phyloP scores from a whole-genome alignment of 2,888 invertebrate species.

The Phyllotreta striolata region DNA sequence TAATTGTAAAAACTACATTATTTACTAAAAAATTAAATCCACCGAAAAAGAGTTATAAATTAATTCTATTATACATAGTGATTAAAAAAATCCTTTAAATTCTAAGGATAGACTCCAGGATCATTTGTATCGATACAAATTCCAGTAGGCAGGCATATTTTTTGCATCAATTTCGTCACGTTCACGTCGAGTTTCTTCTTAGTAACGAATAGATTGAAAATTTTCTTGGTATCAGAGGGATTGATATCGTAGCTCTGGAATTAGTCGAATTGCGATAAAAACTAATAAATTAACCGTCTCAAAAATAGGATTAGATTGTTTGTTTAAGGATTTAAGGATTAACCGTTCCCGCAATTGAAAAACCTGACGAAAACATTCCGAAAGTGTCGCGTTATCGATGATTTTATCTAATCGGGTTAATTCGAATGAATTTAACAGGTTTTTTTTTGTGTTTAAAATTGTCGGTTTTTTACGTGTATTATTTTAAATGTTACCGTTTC shows the following conservation, averaged over 20 bases:
- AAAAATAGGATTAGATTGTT: not conserved
- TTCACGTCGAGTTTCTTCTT: not conserved
- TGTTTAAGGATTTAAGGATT: too few species aligned
- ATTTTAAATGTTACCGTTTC: too few species aligned
- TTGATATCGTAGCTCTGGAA: not conserved
- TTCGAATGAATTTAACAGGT: too few species aligned
- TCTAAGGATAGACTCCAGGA: constrained; percentile 4
- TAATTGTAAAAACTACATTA: not conserved
- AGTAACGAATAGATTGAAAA: not conserved
- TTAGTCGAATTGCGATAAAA: not conserved
- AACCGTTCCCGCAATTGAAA: too few species aligned
- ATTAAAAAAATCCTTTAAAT: too few species aligned
- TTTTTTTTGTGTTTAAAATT: too few species aligned
- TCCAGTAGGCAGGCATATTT: constrained; percentile 1
- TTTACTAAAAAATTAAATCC: not conserved
- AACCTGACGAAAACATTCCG: too few species aligned
- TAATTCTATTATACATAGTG: not conserved
- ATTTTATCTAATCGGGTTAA: too few species aligned
- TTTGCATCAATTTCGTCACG: not conserved
- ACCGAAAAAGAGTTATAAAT: constrained; percentile 5
- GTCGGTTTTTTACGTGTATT: too few species aligned
- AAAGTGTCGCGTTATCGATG: too few species aligned
- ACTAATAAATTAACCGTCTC: not conserved
- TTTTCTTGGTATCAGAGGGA: constrained; percentile 1
- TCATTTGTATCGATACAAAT: constrained; percentile 6